Base-by-base conservation (phyloP, 2,888 invertebrate species). In the Synanthedon vespiformis region DNA sequence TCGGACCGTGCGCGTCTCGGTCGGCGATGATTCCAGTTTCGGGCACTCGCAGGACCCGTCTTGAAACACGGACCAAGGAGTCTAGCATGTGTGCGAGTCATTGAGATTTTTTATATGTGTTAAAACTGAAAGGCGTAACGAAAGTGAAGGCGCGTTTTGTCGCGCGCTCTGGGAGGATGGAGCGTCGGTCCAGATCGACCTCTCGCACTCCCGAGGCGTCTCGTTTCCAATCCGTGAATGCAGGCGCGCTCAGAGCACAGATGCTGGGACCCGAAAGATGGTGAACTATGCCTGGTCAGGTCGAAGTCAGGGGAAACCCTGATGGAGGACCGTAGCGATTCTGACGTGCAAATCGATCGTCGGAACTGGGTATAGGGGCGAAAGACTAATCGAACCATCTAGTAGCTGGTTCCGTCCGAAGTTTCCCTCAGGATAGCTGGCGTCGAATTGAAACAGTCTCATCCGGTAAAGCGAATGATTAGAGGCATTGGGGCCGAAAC, bases 401-500 rank as follows among this genome's bases (percentile, higher is more conserved):
- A 48, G 48, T 48, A 48, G 48, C 48, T 48, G 48, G 48, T 41
- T 41, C 41, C 41, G 41, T 41, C 41, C 41, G 41, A 41, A 41
- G 41, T 41, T 41, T 41, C 41, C 41, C 41, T 41, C 41, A 41
- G 41, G 41, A 41, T 41, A 41, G 41, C 41, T 41, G 41, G 41
- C 41, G 41, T 41, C 41, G 41, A 41, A 11, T 41, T 1, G 11
- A 3, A n/a, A 11, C 41, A n/a, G 41, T 41, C 41, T 41, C 41
- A 41, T 41, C 12, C n/a, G 41, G 41, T 41, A 91, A 91, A 92
- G 91, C 91, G 90, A 92, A 91, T 91, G 90, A 91, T 92, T 92
- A 91, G 88, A 89, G 88, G 91, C 83, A 79, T 90, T 89, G 90
- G 89, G 89, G 89, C 75, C 89, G 89, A 90, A 91, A 91, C 88